Base-by-base conservation (phyloP, 2,888 invertebrate genomes). In the Drosophila yooni region DNA sequence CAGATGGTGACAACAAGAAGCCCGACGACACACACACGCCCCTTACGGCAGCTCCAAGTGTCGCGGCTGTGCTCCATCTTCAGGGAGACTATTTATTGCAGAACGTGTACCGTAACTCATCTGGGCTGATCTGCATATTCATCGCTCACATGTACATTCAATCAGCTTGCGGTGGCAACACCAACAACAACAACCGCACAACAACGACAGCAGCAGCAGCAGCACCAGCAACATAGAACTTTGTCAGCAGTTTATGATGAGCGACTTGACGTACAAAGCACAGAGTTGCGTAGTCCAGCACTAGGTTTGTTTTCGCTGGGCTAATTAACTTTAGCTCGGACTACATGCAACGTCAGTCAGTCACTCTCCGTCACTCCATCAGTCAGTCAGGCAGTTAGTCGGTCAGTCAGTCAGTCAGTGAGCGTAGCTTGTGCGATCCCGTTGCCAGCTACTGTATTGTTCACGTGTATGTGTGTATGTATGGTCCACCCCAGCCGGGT, bases 181-280 rank as follows among this genome's bases (percentile, higher is more conserved):
- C 57, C 60, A 70, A 56, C 70, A 61, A 10, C 52, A 33, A 31
- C 56, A 53, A n/a, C n/a, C n/a, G n/a, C n/a, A n/a, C 74, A 62
- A 58, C 62, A 58, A 25, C 54, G 66, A 38, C 68, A 56, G 7
- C 46, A 33, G 40, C 43, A 46, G 18, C 76, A 60, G 58, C 66
- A 57, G 46, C 60, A 66, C 43, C 70, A 56, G 36, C 52, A 38
- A 52, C 51, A 56, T 43, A 72, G 66, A 84, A 81, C 82, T 81
- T 79, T 86, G 82, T 75, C 83, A 79, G 78, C 80, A 86, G 83
- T 86, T 86, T 86, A 86, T 83, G 73, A 76, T 70, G 83, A 53
- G 65, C 86, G 80, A 75, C 81, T 86, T 81, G 74, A 81, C 76
- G 88, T 86, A 86, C 89, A 64, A 50, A 25, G 73, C 51, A 54